Percentiles rank a stretch among this genome's conserved stretches.
Evolutionary conservation across 2,888 invertebrate genomes (phyloP).

Genomic region (Podotricha telesiphe): DNA sequence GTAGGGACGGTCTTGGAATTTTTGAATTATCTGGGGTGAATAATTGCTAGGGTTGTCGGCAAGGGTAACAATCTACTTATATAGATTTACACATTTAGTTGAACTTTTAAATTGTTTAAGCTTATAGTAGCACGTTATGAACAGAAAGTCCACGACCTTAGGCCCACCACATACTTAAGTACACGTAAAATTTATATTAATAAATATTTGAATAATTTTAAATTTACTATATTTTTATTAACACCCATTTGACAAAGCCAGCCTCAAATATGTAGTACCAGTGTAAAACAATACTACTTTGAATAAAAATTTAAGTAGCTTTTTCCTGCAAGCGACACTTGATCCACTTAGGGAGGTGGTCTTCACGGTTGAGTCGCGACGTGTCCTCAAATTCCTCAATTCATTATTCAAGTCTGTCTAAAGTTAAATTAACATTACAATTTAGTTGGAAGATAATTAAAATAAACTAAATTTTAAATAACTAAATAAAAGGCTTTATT

Average conservation of each 20-base stretch:
- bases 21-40: slow-evolving; percentile 24
- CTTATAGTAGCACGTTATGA: neutral
- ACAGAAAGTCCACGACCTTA: neutral
- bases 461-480: neutral
- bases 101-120: neutral
- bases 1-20: slow-evolving; percentile 35
- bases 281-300: slow-evolving; percentile 41
- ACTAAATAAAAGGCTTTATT: no score
- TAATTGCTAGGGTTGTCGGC: neutral
- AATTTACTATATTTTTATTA: neutral
- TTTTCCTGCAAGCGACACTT: slow-evolving; percentile 49
- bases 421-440: slow-evolving; percentile 28
- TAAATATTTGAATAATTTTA: neutral
- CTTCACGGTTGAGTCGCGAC: slow-evolving; percentile 49
- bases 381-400: slow-evolving; percentile 50
- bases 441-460: neutral
- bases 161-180: neutral
- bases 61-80: neutral
- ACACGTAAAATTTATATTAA: neutral
- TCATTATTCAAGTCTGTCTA: slow-evolving; percentile 43
- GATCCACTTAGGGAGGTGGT: slow-evolving; percentile 51
- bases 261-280: neutral
- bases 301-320: slow-evolving; percentile 46
- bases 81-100: neutral
- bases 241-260: neutral